These are phyloP conservation scores for Psittacula derbiana DNA, from an alignment of 2,797 vertebrate species.

Conservation along the genomic window DNA sequence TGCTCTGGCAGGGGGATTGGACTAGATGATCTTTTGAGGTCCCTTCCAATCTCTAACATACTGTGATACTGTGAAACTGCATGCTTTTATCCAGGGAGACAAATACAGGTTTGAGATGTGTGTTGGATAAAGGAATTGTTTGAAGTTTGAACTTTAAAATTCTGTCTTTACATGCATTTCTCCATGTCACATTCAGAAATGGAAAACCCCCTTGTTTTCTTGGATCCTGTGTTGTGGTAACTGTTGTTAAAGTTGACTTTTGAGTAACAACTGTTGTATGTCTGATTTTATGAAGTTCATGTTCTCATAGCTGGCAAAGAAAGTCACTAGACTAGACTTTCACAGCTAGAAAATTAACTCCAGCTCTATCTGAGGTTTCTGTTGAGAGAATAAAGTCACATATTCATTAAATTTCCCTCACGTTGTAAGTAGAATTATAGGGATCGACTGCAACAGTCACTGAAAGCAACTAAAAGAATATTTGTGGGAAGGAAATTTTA, in stretches of 20 bases:
- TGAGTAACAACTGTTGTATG: neutral
- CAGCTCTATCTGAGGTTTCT: neutral
- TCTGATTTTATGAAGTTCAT: slow-evolving; percentile 1
- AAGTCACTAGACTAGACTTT: neutral
- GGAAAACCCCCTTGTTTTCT: neutral
- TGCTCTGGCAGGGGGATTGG: too few species aligned
- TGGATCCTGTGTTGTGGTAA: slow-evolving; percentile 23
- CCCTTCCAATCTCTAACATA: too few species aligned
- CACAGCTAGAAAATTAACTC: slow-evolving; percentile 17
- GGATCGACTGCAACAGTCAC: neutral
- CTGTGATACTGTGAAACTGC: too few species aligned
- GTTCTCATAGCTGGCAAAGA: slow-evolving; percentile 31
- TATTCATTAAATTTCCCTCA: neutral
- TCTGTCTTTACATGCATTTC: neutral
- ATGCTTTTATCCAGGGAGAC: neutral
- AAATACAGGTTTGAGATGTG: neutral
- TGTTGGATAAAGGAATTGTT: neutral
- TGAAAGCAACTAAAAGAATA: neutral
- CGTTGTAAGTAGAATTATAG: neutral
- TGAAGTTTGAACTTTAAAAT: neutral
- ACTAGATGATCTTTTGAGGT: too few species aligned
- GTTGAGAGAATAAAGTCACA: neutral
- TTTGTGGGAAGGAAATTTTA: slow-evolving; percentile 30
- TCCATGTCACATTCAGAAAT: neutral
- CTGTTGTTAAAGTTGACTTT: slow-evolving; percentile 32